phyloP scores from a whole-genome alignment of 2,113 vertebrate genomes.

The Eulemur macaco region DNA sequence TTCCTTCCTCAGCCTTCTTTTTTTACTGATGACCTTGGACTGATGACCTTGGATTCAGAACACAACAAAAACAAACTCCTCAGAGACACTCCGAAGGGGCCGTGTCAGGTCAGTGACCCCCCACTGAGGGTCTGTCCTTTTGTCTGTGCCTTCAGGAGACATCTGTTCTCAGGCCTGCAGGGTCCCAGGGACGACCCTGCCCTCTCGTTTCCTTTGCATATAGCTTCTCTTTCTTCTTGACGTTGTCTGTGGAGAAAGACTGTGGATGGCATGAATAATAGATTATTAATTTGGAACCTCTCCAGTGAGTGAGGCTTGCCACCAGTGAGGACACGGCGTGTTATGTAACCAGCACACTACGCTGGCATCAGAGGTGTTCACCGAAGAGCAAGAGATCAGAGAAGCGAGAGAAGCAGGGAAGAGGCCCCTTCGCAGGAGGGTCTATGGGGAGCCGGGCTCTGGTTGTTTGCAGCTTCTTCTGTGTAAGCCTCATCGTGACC shows the following conservation, averaged over 20 bases:
- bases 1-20: not conserved
- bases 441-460: not conserved
- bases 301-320: slow-evolving; percentile 34
- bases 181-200: rapidly evolving
- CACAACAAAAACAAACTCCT: not conserved
- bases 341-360: slow-evolving; percentile 55
- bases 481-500: not conserved
- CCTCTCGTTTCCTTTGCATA: not conserved
- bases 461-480: not conserved
- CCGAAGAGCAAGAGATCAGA: not conserved
- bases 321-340: not conserved
- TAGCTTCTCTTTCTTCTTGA: not conserved
- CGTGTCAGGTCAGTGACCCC: not conserved
- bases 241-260: slow-evolving; percentile 29
- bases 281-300: slow-evolving; percentile 62
- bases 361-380: slow-evolving; percentile 7
- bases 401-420: not conserved
- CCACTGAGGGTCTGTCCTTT: not conserved
- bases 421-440: not conserved
- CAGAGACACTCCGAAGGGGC: not conserved
- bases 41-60: not conserved
- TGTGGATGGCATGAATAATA: slow-evolving; percentile 68
- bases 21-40: not conserved
- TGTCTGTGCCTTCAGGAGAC: slow-evolving; percentile 14
- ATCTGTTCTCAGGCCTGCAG: slow-evolving; percentile 16